phyloP scores from a whole-genome alignment of 2,113 vertebrate species.

The Esox niger region DNA sequence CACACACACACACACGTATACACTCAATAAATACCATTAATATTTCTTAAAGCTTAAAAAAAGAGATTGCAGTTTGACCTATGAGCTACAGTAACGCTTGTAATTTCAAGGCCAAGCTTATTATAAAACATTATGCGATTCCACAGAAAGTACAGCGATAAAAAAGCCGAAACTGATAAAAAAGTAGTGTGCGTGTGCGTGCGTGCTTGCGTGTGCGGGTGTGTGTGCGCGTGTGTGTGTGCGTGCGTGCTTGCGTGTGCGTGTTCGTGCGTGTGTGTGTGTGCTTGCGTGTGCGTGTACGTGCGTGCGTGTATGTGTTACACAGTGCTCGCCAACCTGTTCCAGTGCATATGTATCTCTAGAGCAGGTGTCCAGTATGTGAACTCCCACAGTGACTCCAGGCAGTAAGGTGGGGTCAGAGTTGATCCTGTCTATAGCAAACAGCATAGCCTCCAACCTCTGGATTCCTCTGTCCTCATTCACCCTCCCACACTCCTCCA shows the following conservation, averaged over 20 bases:
- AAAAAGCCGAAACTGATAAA: too few relatives aligned
- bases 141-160: too few relatives aligned
- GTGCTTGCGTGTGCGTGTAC: not conserved
- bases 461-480: slow-evolving; percentile 96
- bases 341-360: slow-evolving; percentile 96
- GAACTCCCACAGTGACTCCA: slow-evolving; percentile 89
- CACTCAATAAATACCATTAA: too few relatives aligned
- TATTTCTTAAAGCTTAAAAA: too few relatives aligned
- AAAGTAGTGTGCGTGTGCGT: not conserved
- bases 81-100: too few relatives aligned
- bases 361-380: slow-evolving; percentile 97
- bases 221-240: not conserved
- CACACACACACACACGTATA: not conserved
- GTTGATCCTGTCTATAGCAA: slow-evolving; percentile 97
- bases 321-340: slow-evolving; percentile 64
- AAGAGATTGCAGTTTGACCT: too few relatives aligned
- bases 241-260: not conserved
- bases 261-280: not conserved
- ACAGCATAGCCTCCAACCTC: slow-evolving; percentile 96
- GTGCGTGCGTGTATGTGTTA: too few relatives aligned
- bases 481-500: slow-evolving; percentile 93
- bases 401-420: slow-evolving; percentile 83
- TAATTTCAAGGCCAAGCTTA: too few relatives aligned
- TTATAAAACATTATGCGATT: too few relatives aligned
- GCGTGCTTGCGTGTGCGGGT: not conserved